A percentile compares a stretch with the other conserved stretches of the same genome.
phyloP scores from a whole-genome alignment of 2,888 invertebrate genomes.

The Pinctada fucata region DNA sequence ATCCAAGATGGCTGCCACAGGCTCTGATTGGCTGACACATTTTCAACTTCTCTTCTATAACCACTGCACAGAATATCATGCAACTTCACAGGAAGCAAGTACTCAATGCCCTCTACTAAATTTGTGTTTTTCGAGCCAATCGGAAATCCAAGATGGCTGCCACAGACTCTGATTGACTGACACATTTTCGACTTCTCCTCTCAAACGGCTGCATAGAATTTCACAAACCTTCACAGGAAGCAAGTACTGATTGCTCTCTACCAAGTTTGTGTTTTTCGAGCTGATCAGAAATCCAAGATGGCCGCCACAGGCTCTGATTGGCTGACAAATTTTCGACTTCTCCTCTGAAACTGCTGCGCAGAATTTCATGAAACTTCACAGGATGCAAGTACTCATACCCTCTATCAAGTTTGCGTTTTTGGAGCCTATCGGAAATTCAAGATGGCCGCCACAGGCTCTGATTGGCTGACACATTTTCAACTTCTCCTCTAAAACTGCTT shows the following conservation, averaged over 20 bases:
- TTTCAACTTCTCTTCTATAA: not conserved
- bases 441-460: not conserved
- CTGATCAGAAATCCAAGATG: no score
- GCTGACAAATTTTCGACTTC: no score
- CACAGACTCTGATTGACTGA: not conserved
- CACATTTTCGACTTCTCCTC: not conserved
- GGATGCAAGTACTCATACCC: no score
- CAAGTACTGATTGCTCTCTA: not conserved
- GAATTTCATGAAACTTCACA: no score
- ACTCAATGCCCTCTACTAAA: not conserved
- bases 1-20: not conserved
- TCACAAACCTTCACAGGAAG: not conserved
- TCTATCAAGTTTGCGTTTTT: no score
- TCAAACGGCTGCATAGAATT: not conserved
- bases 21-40: conserved; percentile 1
- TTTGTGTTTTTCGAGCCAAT: not conserved
- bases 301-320: no score
- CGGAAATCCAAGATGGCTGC: not conserved
- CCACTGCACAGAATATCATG: not conserved
- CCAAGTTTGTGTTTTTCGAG: not conserved
- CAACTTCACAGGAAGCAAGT: not conserved
- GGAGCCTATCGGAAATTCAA: not conserved
- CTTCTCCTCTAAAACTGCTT: not conserved
- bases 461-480: not conserved
- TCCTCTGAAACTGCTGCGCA: no score